phyloP scores from a whole-genome alignment of 1,140 invertebrate genomes.

The Aricia agestis region DNA sequence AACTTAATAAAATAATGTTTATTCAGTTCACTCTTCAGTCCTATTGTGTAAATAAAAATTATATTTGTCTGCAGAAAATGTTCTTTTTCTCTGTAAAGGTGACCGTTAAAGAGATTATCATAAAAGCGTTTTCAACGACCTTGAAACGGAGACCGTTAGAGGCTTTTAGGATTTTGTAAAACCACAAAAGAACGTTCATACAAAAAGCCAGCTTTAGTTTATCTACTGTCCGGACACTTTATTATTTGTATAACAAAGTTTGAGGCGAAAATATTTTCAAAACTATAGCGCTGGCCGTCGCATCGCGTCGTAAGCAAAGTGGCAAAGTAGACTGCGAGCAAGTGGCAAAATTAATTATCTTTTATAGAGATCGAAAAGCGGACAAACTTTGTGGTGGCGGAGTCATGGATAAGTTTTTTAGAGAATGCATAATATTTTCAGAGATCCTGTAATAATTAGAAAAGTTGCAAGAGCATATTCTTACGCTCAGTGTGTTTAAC shows the following conservation, averaged over 20 bases:
- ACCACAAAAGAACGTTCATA: slow-evolving; percentile 4
- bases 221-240: not conserved
- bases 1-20: not conserved
- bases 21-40: too few species aligned
- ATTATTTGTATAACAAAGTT: not conserved
- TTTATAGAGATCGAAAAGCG: slow-evolving; percentile 5
- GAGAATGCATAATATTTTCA: not conserved
- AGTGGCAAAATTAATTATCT: slow-evolving; percentile 2
- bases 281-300: not conserved
- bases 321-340: not conserved
- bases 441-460: not conserved
- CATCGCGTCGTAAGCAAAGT: not conserved
- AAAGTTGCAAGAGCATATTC: not conserved
- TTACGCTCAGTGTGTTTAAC: too few species aligned
- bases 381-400: not conserved
- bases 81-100: not conserved
- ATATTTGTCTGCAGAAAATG: not conserved
- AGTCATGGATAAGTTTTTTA: slow-evolving; percentile 6
- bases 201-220: not conserved
- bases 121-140: not conserved
- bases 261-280: not conserved
- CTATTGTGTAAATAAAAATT: not conserved
- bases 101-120: not conserved
- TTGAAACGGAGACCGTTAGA: not conserved
- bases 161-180: not conserved